A percentile compares a stretch with the other conserved stretches of the same genome.
Conservation (phyloP, 2,888 invertebrate genomes). For the Chloroclystis v-ata region DNA sequence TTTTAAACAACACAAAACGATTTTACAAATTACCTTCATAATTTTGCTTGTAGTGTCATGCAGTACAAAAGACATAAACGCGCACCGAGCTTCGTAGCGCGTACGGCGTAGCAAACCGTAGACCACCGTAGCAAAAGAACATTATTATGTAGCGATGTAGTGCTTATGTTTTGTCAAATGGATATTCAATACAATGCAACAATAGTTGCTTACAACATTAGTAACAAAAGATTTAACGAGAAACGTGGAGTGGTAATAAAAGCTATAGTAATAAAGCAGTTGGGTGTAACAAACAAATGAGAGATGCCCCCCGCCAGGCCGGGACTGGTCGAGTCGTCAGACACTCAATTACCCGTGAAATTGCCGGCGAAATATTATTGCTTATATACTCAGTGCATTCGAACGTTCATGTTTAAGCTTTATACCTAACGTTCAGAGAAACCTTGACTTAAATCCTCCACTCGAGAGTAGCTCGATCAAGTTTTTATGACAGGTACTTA, state of each 20-base stretch:
- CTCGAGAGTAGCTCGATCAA: not conserved
- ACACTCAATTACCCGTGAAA: constrained; percentile 69
- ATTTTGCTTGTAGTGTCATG: constrained; percentile 19
- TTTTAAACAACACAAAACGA: not conserved
- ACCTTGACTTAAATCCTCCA: not conserved
- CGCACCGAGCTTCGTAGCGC: constrained; percentile 16
- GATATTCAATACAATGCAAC: constrained; percentile 18
- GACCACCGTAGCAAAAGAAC: constrained; percentile 3
- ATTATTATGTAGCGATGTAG: not conserved
- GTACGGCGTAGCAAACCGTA: constrained; percentile 13
- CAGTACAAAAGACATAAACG: constrained; percentile 26
- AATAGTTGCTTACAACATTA: constrained; percentile 25
- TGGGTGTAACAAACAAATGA: constrained; percentile 45
- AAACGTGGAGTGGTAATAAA: constrained; percentile 40
- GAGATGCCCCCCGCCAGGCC: constrained; percentile 37
- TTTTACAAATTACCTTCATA: constrained; percentile 14
- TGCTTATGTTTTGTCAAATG: constrained; percentile 3
- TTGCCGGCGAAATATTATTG: constrained; percentile 39
- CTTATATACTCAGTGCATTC: constrained; percentile 20
- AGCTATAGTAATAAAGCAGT: constrained; percentile 44
- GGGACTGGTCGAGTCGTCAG: constrained; percentile 44
- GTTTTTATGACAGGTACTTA: not conserved
- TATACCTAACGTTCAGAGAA: not conserved
- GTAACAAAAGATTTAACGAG: constrained; percentile 32
- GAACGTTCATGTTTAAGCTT: constrained; percentile 9